These are phyloP conservation scores for Cyphomyrmex costatus DNA, from an alignment of 1,140 invertebrate genomes.

Conservation along the genomic window DNA sequence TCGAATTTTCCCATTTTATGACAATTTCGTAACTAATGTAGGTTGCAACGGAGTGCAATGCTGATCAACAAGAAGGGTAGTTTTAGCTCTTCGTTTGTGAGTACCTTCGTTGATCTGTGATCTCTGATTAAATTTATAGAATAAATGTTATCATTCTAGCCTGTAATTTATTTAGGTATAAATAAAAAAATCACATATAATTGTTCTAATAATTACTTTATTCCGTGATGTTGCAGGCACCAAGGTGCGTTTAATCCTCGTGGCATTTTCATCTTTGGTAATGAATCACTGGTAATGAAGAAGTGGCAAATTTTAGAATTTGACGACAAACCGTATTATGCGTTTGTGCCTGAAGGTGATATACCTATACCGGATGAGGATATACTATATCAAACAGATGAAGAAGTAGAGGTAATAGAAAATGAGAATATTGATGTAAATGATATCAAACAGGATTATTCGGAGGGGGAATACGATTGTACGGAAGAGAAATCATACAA, in stretches of 20 bases:
- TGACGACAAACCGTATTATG: constrained; percentile 85
- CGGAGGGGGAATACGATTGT: constrained; percentile 66
- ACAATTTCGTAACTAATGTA: constrained; percentile 26
- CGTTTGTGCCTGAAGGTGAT: constrained; percentile 84
- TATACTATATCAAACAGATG: constrained; percentile 79
- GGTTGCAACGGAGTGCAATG: constrained; percentile 48
- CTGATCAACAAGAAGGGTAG: constrained; percentile 56
- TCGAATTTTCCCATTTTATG: constrained; percentile 31
- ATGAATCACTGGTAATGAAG: constrained; percentile 84
- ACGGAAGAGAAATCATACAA: constrained; percentile 76
- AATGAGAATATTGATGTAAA: neutral
- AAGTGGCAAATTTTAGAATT: constrained; percentile 86
- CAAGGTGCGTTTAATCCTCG: constrained; percentile 72
- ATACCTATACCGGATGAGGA: constrained; percentile 74
- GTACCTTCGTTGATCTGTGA: constrained; percentile 58
- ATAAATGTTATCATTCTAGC: constrained; percentile 19
- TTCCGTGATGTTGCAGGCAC: constrained; percentile 82
- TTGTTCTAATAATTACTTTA: constrained; percentile 45
- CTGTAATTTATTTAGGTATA: neutral
- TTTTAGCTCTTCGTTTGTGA: constrained; percentile 58
- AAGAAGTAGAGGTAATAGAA: constrained; percentile 41
- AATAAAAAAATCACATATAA: neutral
- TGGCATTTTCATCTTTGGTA: constrained; percentile 84
- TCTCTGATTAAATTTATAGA: constrained; percentile 21
- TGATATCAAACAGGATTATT: constrained; percentile 45